These are phyloP conservation scores for Mastomys coucha DNA, from an alignment of 2,113 vertebrate genomes.

Conservation along the genomic window DNA sequence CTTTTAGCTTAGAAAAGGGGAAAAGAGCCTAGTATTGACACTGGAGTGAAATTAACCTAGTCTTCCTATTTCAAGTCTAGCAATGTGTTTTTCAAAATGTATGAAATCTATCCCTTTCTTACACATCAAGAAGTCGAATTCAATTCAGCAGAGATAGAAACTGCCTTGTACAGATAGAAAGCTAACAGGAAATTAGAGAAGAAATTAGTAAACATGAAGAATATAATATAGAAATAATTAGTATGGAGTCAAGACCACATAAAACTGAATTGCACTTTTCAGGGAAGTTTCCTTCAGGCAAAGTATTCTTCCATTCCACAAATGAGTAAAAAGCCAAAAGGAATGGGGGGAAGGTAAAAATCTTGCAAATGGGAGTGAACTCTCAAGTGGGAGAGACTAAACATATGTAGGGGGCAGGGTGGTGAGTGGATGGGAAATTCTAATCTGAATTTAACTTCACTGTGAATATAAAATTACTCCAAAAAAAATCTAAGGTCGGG, in stretches of 20 bases:
- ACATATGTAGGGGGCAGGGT: too few relatives aligned
- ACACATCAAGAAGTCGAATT: not conserved
- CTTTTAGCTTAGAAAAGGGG: not conserved
- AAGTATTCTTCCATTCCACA: not conserved
- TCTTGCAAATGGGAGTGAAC: not conserved
- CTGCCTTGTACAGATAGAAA: not conserved
- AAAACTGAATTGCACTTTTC: not conserved
- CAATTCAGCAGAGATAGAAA: not conserved
- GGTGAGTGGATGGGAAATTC: not conserved
- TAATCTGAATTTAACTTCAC: not conserved
- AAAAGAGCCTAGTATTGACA: not conserved
- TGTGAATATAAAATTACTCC: not conserved
- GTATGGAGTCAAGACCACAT: not conserved
- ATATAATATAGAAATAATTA: not conserved
- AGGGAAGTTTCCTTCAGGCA: not conserved
- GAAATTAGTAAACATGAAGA: not conserved
- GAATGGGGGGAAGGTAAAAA: rapidly evolving
- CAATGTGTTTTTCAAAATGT: not conserved
- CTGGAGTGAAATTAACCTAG: not conserved
- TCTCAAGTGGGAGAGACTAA: not conserved
- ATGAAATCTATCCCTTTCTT: not conserved
- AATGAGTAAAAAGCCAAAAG: not conserved
- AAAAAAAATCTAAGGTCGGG: not conserved
- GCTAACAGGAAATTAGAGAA: not conserved
- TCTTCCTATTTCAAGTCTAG: not conserved